These are phyloP conservation scores for Bucco capensis DNA, from an alignment of 2,113 vertebrate genomes.

Conservation along the genomic window DNA sequence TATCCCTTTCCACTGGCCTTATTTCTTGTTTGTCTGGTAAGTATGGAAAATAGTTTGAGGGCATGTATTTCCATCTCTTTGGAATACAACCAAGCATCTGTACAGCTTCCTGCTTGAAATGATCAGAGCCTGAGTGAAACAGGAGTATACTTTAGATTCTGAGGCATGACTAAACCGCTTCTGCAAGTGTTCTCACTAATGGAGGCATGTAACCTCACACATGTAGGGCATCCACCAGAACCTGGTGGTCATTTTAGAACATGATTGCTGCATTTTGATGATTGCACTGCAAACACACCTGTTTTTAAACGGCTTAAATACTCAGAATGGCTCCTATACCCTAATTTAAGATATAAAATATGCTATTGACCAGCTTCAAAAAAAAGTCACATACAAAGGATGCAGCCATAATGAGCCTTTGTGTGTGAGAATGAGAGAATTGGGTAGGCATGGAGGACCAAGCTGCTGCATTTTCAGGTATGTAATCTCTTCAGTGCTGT, in stretches of 20 bases:
- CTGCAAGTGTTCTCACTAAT: background rate
- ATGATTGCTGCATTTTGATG: background rate
- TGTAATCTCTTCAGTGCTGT: background rate
- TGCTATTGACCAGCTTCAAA: background rate
- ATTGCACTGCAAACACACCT: background rate
- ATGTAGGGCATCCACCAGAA: background rate
- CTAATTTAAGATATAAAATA: background rate
- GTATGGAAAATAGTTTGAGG: constrained; percentile 53
- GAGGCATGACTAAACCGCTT: background rate
- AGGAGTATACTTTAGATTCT: background rate
- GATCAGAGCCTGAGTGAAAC: background rate
- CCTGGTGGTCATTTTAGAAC: background rate
- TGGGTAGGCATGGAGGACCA: background rate
- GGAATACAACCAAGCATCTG: background rate
- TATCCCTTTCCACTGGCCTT: constrained; percentile 95
- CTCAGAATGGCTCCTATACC: too few relatives aligned
- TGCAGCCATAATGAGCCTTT: background rate
- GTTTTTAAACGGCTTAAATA: background rate
- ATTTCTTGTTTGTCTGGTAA: constrained; percentile 97
- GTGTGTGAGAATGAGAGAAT: background rate
- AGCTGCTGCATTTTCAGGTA: background rate
- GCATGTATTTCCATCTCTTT: background rate
- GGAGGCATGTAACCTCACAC: background rate
- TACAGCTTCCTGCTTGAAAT: background rate
- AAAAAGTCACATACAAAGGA: background rate